These are phyloP conservation scores for Drosophila fuyamai DNA, from an alignment of 1,140 invertebrate species.

Conservation along the genomic window DNA sequence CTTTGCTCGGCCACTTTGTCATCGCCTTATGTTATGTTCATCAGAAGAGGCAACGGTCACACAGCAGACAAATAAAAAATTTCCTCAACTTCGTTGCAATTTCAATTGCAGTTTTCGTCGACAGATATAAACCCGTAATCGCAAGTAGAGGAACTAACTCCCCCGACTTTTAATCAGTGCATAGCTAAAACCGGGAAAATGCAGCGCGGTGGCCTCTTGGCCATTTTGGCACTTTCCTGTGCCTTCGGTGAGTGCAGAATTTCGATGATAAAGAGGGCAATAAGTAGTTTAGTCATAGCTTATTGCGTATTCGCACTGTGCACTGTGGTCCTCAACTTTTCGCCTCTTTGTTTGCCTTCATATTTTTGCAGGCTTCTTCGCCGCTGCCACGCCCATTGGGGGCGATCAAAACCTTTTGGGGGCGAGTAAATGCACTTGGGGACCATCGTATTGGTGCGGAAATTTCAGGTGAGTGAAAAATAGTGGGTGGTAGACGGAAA, in stretches of 20 bases:
- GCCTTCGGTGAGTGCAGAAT: conserved; percentile 62
- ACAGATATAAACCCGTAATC: conserved; percentile 14
- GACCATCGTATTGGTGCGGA: conserved; percentile 93
- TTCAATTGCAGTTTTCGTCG: conserved; percentile 26
- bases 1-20: background rate
- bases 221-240: conserved; percentile 68
- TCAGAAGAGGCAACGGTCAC: background rate
- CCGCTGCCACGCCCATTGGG: conserved; percentile 74
- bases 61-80: conserved; percentile 12
- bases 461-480: conserved; percentile 88
- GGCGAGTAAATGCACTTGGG: conserved; percentile 90
- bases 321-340: conserved; percentile 6
- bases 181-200: conserved; percentile 35
- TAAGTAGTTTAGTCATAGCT: conserved; percentile 34
- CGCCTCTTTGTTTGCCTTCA: conserved; percentile 21
- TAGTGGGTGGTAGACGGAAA: conserved; percentile 26
- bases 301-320: conserved; percentile 31
- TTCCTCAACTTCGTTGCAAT: conserved; percentile 11
- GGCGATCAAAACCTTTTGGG: conserved; percentile 85
- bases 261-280: conserved; percentile 3
- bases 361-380: conserved; percentile 53
- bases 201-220: conserved; percentile 69
- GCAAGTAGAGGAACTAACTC: conserved; percentile 2
- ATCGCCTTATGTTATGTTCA: background rate
- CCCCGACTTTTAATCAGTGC: background rate